Conservation (phyloP, 1,140 invertebrate genomes). For the Pygmarrhopalites habei region DNA sequence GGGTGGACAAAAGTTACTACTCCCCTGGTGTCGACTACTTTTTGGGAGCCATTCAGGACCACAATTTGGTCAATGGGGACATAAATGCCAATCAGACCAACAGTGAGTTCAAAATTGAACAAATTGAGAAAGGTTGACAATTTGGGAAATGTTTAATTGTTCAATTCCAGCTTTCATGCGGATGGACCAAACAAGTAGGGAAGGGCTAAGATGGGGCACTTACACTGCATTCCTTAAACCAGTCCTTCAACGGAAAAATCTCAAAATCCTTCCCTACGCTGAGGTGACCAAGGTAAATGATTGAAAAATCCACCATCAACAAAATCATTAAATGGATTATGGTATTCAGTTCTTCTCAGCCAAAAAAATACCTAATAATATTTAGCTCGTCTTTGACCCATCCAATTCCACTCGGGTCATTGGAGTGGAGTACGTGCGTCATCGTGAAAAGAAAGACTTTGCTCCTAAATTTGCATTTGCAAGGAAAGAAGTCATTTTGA, state of each 20-base stretch:
- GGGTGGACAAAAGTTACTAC: constrained; percentile 8
- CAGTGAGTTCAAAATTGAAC: not conserved
- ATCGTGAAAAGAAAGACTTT: no score
- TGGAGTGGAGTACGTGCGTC: constrained; percentile 1
- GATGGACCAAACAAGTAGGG: constrained; percentile 12
- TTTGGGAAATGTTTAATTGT: not conserved
- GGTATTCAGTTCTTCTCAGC: no score
- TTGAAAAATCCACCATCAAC: no score
- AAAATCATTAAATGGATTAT: no score
- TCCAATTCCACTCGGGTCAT: not conserved
- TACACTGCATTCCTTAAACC: constrained; percentile 20
- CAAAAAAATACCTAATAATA: no score
- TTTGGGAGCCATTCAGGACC: constrained; percentile 1
- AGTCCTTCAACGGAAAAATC: constrained; percentile 12
- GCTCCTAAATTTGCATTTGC: not conserved
- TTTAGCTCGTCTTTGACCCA: not conserved
- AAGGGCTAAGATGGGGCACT: constrained; percentile 20
- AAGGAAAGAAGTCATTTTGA: constrained; percentile 7
- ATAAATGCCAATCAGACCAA: constrained; percentile 18
- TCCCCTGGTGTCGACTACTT: not conserved
- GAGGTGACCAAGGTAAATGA: constrained; percentile 24
- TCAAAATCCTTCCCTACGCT: constrained; percentile 16
- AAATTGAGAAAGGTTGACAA: not conserved
- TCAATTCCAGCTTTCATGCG: constrained; percentile 12
- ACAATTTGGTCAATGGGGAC: not conserved